Evolutionary conservation across 2,113 vertebrate genomes (phyloP), one percentile per base, ranked within the genome.

Genomic region (Aspiorhynchus laticeps): DNA sequence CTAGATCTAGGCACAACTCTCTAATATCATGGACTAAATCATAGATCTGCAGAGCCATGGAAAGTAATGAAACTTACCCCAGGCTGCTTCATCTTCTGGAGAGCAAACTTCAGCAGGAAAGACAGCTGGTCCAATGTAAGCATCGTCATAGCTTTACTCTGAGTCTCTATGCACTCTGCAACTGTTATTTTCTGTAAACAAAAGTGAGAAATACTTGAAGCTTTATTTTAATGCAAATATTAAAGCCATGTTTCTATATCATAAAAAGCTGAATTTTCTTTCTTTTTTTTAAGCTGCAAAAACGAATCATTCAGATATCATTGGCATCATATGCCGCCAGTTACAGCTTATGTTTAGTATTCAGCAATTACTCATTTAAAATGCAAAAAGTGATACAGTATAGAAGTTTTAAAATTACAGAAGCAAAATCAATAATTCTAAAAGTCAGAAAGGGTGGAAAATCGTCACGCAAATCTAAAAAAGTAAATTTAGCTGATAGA

Each of bases 131-230:
- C 97, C 41, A 97, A 96, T 88, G 96, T 99, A 85, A 99, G 96
- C 97, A 99, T 99, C 87, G 97, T 98, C 98, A 99, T 99, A 91
- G 98, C 98, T 95, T 98, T 99, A 95, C 98, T 99, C 93, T 99
- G 98, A 80, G 98, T 99, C 95, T 99, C 97, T 92, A 99, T 99
- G 95, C 98, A 99, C 93, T 99, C 98, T 73, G 98, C 98, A 14
- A 99, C 98, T 80, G 98, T 99, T 92, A 99, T 99, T 97, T 99
- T 99, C 98, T 99, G 91, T 38, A 38, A 80, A 67, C 95, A 95
- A 86, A 90, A 90, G 86, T 6, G 4, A 77, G 41, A 79, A 63
- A 67, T 14, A 38, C 31, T 80, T 15, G 36, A 69, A 59, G 38
- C 21, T 41, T 19, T 10, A 48, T 83, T 43, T 48, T 28, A 71